Conservation (phyloP, 92 coral and sea anemone genomes). For the Heliopora coerulea region DNA sequence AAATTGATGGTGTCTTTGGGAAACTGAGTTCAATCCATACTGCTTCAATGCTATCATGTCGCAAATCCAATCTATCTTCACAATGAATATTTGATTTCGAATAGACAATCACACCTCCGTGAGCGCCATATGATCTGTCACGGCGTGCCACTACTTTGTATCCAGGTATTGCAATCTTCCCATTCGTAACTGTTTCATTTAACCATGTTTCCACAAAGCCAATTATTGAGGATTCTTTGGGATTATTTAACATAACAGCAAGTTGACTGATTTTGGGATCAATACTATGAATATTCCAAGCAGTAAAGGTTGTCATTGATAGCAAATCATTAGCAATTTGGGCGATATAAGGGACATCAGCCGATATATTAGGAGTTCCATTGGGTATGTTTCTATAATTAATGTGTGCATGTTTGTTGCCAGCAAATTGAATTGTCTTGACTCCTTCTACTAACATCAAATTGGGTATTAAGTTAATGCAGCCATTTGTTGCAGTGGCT, state of each 20-base stretch:
- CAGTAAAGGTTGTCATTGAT: background rate
- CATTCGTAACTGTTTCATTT: constrained; percentile 4
- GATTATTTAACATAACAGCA: constrained; percentile 4
- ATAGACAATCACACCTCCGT: constrained; percentile 9
- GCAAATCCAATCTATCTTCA: constrained; percentile 6
- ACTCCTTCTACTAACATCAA: too few species aligned
- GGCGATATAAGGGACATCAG: too few species aligned
- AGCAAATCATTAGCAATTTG: background rate
- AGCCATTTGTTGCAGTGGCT: too few species aligned
- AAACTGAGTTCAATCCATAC: constrained; percentile 15
- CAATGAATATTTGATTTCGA: background rate
- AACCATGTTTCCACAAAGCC: constrained; percentile 11
- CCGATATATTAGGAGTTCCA: too few species aligned
- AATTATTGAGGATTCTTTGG: constrained; percentile 11
- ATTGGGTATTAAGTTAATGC: too few species aligned
- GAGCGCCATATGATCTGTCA: background rate
- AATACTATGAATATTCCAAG: too few species aligned
- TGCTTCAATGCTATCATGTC: constrained; percentile 18
- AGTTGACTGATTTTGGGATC: background rate
- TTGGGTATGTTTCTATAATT: too few species aligned
- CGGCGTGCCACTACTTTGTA: constrained; percentile 7
- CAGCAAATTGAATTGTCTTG: too few species aligned
- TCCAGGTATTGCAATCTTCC: background rate
- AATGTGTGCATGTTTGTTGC: too few species aligned
- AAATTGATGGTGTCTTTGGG: constrained; percentile 10